Conservation (phyloP, 64 coral and sea anemone genomes). For the Dendronephthya gigantea region DNA sequence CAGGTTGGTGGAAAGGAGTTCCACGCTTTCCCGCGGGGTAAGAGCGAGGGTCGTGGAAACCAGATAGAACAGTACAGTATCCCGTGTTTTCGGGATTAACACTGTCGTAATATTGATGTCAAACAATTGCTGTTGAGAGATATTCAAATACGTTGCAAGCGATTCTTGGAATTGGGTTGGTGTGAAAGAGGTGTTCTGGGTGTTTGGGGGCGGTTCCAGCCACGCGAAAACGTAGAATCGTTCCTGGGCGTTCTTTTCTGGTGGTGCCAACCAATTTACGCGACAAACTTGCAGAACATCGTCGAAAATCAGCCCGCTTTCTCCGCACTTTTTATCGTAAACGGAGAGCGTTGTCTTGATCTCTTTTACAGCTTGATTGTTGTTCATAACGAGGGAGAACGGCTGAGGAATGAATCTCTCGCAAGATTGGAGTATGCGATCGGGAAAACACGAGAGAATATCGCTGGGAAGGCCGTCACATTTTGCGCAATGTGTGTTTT, state of each 20-base stretch:
- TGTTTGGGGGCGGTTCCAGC: not conserved
- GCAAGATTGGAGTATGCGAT: not conserved
- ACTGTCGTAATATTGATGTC: not conserved
- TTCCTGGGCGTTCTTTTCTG: not conserved
- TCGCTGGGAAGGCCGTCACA: not conserved
- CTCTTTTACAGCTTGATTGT: not conserved
- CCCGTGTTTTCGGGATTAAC: not conserved
- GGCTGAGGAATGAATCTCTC: not conserved
- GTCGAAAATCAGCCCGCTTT: not conserved
- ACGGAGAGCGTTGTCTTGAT: not conserved
- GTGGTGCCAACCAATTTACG: not conserved
- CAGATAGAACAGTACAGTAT: not conserved
- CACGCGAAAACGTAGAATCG: not conserved
- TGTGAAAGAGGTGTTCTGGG: not conserved
- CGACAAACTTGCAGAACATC: not conserved
- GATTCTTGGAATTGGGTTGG: not conserved
- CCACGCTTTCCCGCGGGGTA: not conserved
- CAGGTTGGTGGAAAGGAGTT: not conserved
- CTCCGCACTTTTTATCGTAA: not conserved
- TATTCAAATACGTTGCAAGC: not conserved
- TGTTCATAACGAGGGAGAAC: not conserved
- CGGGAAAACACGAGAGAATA: not conserved
- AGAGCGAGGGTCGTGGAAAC: not conserved
- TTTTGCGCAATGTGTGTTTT: not conserved
- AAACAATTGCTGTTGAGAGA: not conserved